Conservation (phyloP, 2,113 vertebrate species). For the Cavia aperea region DNA sequence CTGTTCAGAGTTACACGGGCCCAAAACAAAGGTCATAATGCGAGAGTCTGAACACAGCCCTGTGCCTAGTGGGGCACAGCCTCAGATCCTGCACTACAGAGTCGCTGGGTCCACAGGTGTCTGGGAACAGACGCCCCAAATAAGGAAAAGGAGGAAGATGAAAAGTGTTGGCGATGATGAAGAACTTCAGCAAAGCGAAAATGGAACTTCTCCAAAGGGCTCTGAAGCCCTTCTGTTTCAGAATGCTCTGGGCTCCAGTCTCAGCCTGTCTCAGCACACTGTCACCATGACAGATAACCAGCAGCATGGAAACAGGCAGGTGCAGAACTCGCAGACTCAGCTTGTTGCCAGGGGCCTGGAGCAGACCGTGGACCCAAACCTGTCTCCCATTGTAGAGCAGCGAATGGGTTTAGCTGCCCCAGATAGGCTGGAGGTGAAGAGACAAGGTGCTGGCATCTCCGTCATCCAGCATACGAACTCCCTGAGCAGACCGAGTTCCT, state of each 20-base stretch:
- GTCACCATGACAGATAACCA: slow-evolving; percentile 70
- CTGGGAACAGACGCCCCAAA: slow-evolving; percentile 88
- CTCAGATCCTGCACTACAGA: slow-evolving; percentile 82
- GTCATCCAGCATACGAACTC: slow-evolving; percentile 99
- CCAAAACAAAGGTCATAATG: slow-evolving; percentile 88
- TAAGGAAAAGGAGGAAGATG: slow-evolving; percentile 96
- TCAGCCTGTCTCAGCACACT: slow-evolving; percentile 72
- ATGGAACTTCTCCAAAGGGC: slow-evolving; percentile 76
- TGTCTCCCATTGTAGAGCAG: slow-evolving; percentile 79
- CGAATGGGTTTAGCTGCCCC: slow-evolving; percentile 74
- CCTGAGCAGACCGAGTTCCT: slow-evolving; percentile 89
- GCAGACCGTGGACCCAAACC: slow-evolving; percentile 76
- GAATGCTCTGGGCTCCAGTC: slow-evolving; percentile 66
- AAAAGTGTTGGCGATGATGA: slow-evolving; percentile 98
- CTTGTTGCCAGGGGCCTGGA: slow-evolving; percentile 79
- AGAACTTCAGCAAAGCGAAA: slow-evolving; percentile 88
- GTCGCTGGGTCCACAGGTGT: slow-evolving; percentile 76
- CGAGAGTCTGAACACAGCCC: slow-evolving; percentile 86
- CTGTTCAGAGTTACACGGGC: slow-evolving; percentile 96
- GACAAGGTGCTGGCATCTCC: slow-evolving; percentile 92
- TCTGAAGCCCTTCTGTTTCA: slow-evolving; percentile 74
- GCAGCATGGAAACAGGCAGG: slow-evolving; percentile 73
- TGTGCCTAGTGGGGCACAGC: slow-evolving; percentile 73
- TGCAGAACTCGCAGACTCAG: slow-evolving; percentile 83
- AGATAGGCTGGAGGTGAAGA: slow-evolving; percentile 84